Evolutionary conservation across 2,888 invertebrate species (phyloP).

Genomic region (Drosophila prolongata): DNA sequence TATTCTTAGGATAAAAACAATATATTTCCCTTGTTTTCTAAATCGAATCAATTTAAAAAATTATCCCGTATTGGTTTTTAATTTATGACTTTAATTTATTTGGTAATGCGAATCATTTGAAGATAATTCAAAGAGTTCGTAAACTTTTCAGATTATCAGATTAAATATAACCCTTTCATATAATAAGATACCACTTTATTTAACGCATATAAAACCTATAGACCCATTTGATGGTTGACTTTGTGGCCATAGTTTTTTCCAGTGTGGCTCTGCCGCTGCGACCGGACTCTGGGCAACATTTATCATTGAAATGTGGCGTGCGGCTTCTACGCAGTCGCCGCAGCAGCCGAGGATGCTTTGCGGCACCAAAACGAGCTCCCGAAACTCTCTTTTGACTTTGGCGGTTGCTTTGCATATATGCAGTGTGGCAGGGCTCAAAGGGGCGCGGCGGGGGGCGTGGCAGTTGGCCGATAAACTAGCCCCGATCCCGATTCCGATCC

Average conservation of each 20-base stretch:
- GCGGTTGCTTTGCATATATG: conserved; percentile 69
- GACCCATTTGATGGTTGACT: background rate
- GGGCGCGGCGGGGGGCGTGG: conserved; percentile 15
- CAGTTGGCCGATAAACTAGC: conserved; percentile 51
- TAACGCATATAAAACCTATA: too few species aligned
- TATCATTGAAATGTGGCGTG: conserved; percentile 82
- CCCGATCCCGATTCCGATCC: conserved; percentile 30
- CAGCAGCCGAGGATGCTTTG: conserved; percentile 63
- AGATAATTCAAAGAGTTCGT: too few species aligned
- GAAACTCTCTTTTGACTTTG: conserved; percentile 70
- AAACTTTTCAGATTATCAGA: too few species aligned
- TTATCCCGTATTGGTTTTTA: too few species aligned
- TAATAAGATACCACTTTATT: too few species aligned
- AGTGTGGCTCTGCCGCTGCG: conserved; percentile 12
- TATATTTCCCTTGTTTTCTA: too few species aligned
- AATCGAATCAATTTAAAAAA: too few species aligned
- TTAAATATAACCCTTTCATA: background rate
- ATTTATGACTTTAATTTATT: too few species aligned
- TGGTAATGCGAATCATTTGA: too few species aligned
- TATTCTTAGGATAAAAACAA: too few species aligned
- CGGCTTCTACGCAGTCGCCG: conserved; percentile 63
- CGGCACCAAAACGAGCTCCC: conserved; percentile 79
- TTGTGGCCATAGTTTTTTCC: background rate
- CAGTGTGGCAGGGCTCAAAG: conserved; percentile 9
- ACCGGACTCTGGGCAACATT: conserved; percentile 69